phyloP scores from a whole-genome alignment of 2,888 invertebrate genomes.

The Opisthograptis luteolata region DNA sequence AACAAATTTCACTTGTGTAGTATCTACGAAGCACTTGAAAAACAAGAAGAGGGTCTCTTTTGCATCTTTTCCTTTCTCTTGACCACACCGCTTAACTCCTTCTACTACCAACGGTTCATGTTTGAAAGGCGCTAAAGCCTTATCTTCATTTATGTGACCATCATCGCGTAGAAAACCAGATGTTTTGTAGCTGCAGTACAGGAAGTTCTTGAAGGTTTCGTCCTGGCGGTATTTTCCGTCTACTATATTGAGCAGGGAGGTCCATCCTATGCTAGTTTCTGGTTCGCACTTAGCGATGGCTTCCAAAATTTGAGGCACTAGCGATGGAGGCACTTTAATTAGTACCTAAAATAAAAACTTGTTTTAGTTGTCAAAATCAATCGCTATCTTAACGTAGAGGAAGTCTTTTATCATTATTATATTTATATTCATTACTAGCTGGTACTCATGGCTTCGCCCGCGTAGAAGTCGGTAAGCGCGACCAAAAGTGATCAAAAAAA shows the following conservation, averaged over 20 bases:
- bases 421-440: too few relatives aligned
- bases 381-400: too few relatives aligned
- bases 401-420: too few relatives aligned
- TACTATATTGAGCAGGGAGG: conserved; percentile 8
- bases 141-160: conserved; percentile 19
- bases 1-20: neutral
- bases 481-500: too few relatives aligned
- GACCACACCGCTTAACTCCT: conserved; percentile 16
- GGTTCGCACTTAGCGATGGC: conserved; percentile 22
- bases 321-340: conserved; percentile 13
- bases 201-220: conserved; percentile 24
- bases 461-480: too few relatives aligned
- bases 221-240: conserved; percentile 26
- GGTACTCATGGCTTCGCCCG: too few relatives aligned
- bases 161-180: conserved; percentile 15
- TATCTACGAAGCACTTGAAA: conserved; percentile 35
- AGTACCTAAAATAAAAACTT: conserved; percentile 14
- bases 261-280: conserved; percentile 8
- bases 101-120: conserved; percentile 15
- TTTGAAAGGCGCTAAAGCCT: conserved; percentile 5
- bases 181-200: conserved; percentile 26
- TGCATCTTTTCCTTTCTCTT: conserved; percentile 6
- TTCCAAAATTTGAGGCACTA: neutral
- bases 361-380: neutral
- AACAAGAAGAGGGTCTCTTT: conserved; percentile 23